Conservation (phyloP, 2,888 invertebrate genomes). For the Catonia carolina region DNA sequence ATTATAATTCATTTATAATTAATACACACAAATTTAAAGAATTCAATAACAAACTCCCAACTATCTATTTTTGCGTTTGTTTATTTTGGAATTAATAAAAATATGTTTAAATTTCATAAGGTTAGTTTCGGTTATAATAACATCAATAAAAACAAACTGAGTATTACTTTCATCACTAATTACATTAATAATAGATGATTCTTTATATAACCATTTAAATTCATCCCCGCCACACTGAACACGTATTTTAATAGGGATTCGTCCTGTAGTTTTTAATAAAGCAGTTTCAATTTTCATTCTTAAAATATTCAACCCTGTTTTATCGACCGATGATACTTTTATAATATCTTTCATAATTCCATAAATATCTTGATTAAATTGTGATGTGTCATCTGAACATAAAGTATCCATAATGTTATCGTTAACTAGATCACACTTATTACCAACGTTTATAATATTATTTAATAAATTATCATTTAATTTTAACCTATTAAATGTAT, state of each 20-base stretch:
- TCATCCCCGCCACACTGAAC: conserved; percentile 54
- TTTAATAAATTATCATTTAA: conserved; percentile 44
- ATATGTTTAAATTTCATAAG: conserved; percentile 50
- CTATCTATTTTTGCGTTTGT: too few relatives aligned
- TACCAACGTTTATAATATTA: conserved; percentile 62
- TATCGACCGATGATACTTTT: conserved; percentile 40
- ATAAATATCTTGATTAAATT: conserved; percentile 13
- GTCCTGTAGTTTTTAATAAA: conserved; percentile 49
- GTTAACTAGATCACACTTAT: conserved; percentile 47
- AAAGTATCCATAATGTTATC: background rate
- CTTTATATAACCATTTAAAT: conserved; percentile 56
- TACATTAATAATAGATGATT: conserved; percentile 51
- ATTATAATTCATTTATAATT: too few relatives aligned
- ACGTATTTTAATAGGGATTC: conserved; percentile 48
- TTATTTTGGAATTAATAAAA: conserved; percentile 31
- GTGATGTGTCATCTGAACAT: conserved; percentile 1
- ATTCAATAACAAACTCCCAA: too few relatives aligned
- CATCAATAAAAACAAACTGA: conserved; percentile 51
- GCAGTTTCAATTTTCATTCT: conserved; percentile 44
- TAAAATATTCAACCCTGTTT: conserved; percentile 45
- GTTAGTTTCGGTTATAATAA: conserved; percentile 50
- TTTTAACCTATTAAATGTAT: conserved; percentile 54
- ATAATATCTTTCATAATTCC: conserved; percentile 33
- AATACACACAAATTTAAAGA: too few relatives aligned
- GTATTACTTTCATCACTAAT: conserved; percentile 47